Evolutionary conservation across 2,113 vertebrate genomes (phyloP).

Genomic region (Microtus richardsoni): DNA sequence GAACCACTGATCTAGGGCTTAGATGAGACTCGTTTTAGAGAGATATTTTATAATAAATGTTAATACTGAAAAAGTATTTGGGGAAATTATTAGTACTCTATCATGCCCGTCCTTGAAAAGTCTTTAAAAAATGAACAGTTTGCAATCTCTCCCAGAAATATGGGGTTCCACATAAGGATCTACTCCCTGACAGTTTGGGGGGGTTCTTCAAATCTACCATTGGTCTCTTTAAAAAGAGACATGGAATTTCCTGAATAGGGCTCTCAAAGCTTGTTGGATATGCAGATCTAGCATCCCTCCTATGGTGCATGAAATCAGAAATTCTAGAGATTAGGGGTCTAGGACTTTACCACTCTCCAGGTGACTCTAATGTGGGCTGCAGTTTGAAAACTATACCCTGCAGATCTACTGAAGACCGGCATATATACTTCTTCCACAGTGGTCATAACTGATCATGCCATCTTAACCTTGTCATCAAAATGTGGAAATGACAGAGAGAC

Average conservation of each 20-base stretch:
- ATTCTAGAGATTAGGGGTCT: not conserved
- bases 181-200: not conserved
- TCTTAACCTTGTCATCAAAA: not conserved
- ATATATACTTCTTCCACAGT: not conserved
- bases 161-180: constrained; percentile 2
- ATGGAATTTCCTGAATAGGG: not conserved
- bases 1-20: not conserved
- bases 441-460: not conserved
- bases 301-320: not conserved
- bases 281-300: not conserved
- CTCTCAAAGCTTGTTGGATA: not conserved
- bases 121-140: not conserved
- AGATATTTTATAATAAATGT: not conserved
- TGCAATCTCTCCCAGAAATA: not conserved
- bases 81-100: not conserved
- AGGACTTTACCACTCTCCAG: not conserved
- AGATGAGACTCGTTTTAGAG: not conserved
- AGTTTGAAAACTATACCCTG: not conserved
- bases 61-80: not conserved
- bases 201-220: not conserved
- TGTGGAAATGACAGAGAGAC: not conserved
- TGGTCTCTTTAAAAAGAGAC: not conserved
- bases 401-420: not conserved
- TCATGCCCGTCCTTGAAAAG: constrained; percentile 6
- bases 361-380: not conserved